These are phyloP conservation scores for Melanargia galathea DNA, from an alignment of 2,888 invertebrate genomes.

Conservation along the genomic window DNA sequence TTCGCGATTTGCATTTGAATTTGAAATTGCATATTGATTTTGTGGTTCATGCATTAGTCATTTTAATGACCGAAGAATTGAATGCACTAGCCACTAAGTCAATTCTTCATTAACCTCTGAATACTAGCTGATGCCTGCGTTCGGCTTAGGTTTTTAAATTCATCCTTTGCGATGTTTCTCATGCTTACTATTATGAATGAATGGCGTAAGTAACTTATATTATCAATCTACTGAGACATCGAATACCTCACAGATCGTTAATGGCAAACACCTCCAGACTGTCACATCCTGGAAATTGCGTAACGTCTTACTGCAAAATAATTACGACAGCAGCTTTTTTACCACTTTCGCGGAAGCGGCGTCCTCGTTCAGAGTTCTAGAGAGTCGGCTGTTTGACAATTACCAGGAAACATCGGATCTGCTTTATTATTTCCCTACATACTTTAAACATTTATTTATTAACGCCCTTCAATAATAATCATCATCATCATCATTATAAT, in stretches of 20 bases:
- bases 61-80: not conserved
- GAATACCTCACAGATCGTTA: not conserved
- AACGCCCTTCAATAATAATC: too few species aligned
- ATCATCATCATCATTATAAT: too few species aligned
- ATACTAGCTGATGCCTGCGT: too few species aligned
- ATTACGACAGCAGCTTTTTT: constrained; percentile 2
- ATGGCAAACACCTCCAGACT: not conserved
- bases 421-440: not conserved
- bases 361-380: constrained; percentile 7
- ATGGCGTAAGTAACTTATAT: too few species aligned
- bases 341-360: constrained; percentile 16
- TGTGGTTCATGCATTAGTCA: constrained; percentile 3
- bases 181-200: too few species aligned
- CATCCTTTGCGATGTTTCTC: too few species aligned
- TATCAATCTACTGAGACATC: too few species aligned
- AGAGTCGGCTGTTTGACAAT: not conserved
- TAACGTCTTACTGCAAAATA: not conserved
- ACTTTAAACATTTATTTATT: not conserved
- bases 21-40: constrained; percentile 7
- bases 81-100: not conserved
- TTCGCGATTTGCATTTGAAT: constrained; percentile 11
- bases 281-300: constrained; percentile 13
- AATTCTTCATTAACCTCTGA: not conserved
- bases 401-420: not conserved
- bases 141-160: too few species aligned